Evolutionary conservation across 2,797 vertebrate species (phyloP).

Genomic region (Propithecus perrieri): DNA sequence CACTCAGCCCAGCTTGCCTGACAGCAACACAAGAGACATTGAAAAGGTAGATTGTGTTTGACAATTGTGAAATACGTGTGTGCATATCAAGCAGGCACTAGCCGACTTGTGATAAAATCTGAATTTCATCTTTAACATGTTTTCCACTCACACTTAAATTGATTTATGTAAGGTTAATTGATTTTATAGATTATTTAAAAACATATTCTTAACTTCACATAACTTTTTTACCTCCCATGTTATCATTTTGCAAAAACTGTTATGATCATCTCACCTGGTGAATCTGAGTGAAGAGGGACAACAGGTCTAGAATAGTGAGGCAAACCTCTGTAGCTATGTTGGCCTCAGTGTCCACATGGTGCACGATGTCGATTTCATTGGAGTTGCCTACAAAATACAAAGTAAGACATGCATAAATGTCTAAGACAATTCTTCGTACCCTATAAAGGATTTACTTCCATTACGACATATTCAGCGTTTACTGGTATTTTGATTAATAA

Average conservation of each 20-base stretch:
- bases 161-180: background rate
- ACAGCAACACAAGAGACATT: background rate
- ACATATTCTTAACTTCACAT: background rate
- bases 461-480: background rate
- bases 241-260: background rate
- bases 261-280: slow-evolving; percentile 83
- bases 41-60: background rate
- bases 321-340: slow-evolving; percentile 96
- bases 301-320: slow-evolving; percentile 94
- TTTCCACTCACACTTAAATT: background rate
- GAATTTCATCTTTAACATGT: background rate
- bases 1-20: background rate
- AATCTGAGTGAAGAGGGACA: slow-evolving; percentile 95
- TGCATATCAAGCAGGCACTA: background rate
- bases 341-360: slow-evolving; percentile 95
- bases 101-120: background rate
- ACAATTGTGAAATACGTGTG: background rate
- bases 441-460: background rate
- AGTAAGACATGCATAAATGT: background rate
- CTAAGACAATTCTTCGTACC: background rate
- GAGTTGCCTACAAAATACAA: slow-evolving; percentile 84
- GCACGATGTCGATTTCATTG: slow-evolving; percentile 92
- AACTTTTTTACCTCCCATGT: background rate
- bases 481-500: background rate
- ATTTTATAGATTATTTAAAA: background rate